Evolutionary conservation across 92 coral and sea anemone genomes (phyloP).

Genomic region (Porites cylindrica): DNA sequence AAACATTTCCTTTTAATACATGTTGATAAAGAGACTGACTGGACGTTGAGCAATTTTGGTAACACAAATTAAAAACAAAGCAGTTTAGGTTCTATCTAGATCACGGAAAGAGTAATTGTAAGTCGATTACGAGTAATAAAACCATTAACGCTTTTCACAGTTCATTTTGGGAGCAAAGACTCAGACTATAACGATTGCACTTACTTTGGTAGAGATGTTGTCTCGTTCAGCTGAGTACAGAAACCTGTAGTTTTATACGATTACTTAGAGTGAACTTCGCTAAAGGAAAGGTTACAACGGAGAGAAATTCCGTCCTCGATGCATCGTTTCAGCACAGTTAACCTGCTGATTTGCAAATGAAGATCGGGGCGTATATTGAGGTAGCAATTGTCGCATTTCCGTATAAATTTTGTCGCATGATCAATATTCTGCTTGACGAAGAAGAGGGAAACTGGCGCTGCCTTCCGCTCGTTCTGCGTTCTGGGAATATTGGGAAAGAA

Average conservation of each 20-base stretch:
- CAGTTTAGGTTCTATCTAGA: too few species aligned
- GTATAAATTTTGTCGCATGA: background rate
- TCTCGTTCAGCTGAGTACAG: background rate
- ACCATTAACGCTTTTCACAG: background rate
- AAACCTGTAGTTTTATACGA: background rate
- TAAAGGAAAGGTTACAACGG: background rate
- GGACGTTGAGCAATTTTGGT: too few species aligned
- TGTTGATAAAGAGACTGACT: too few species aligned
- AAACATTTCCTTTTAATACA: too few species aligned
- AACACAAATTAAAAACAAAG: too few species aligned
- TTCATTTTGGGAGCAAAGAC: background rate
- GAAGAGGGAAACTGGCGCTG: background rate
- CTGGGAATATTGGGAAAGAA: background rate
- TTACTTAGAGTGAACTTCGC: background rate
- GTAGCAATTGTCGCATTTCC: conserved; percentile 7
- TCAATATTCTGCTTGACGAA: background rate
- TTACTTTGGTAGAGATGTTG: too few species aligned
- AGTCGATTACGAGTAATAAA: too few species aligned
- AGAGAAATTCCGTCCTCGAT: background rate
- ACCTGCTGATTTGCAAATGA: background rate
- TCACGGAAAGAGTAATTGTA: too few species aligned
- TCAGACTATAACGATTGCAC: background rate
- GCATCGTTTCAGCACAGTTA: background rate
- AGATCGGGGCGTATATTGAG: background rate
- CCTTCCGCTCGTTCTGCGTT: conserved; percentile 24